Percentiles rank a stretch among this genome's conserved stretches.
Evolutionary conservation across 1,140 invertebrate species (phyloP).

Genomic region (Zaprionus ornatus): DNA sequence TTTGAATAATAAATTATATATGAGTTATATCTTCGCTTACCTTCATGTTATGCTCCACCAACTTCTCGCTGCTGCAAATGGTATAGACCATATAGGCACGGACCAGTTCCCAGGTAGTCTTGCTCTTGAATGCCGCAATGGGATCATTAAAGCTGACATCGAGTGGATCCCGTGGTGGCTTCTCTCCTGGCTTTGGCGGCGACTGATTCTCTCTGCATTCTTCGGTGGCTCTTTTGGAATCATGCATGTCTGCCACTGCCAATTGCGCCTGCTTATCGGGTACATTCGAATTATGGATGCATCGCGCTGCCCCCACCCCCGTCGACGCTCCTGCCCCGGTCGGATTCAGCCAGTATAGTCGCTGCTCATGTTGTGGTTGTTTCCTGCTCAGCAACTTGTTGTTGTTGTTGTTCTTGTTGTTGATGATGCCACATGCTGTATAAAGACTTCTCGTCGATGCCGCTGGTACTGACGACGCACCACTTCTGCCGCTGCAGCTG

Average conservation of each 20-base stretch:
- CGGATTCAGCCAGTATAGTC: constrained; percentile 4
- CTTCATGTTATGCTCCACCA: constrained; percentile 98
- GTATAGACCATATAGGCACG: constrained; percentile 97
- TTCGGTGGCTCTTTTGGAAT: background rate
- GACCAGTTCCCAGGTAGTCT: constrained; percentile 96
- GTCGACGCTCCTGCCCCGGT: too few species aligned
- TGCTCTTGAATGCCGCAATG: constrained; percentile 94
- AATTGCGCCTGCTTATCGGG: background rate
- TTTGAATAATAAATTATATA: background rate
- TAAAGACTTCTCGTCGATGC: background rate
- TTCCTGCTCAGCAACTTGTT: background rate
- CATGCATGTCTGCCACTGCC: background rate
- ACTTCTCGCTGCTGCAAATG: constrained; percentile 93
- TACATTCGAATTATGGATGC: background rate
- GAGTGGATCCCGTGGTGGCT: constrained; percentile 88
- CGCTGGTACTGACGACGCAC: background rate
- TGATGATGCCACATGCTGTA: background rate
- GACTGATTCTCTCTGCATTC: background rate
- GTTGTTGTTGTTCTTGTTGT: constrained; percentile 13
- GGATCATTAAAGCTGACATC: constrained; percentile 95
- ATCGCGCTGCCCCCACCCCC: background rate
- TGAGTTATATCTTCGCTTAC: constrained; percentile 85
- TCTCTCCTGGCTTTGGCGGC: constrained; percentile 28
- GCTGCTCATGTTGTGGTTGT: background rate
- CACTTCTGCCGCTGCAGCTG: background rate